Base-by-base conservation (phyloP, 2,113 vertebrate genomes). In the Channa maculata region DNA sequence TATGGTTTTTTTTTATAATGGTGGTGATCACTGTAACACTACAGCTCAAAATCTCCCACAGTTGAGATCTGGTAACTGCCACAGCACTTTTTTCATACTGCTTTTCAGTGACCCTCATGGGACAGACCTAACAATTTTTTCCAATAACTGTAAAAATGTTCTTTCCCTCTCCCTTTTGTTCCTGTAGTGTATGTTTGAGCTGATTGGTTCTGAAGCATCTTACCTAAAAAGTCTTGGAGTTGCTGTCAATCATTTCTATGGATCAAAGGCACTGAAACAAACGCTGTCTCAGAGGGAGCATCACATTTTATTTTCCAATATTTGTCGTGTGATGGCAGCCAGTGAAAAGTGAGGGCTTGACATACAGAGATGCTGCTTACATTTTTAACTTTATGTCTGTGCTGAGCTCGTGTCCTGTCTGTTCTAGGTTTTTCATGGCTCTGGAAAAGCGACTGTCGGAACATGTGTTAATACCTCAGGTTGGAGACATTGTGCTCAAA, bases 261-360 rank as follows among this genome's bases (percentile, higher is more conserved):
- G 62, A 39, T 94, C 43, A 2, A 61, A 77, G 82, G 67, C 44
- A 1, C 86, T 96, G 38, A 86, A 61, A 49, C 70, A 33, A 45
- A 87, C 71, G 4, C 65, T 96, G 71, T 85, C 81, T 6, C 83
- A 15, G 41, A 84, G 90, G 34, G 91, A 95, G 79, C 88, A 92
- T 69, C 93, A 93, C 70, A 72, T 88, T 61, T 87, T 96, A 69
- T 96, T 96, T 82, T 95, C 93, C 68, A 96, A 95, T 84, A 90
- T 95, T 1, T 53, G 51, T 0, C 70, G 55, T 0, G 89, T 96
- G 79, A 92, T 81, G 84, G 79, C 79, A 2, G 85, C 87, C 54
- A 94, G 92, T 63, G 87, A 94, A 15, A 92, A 77, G 95, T 94
- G 74, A 74, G 89, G 3, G 14, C 50, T 37, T 8, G 2, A 51